These are phyloP conservation scores for Nezara viridula DNA, from an alignment of 2,888 invertebrate species.

Conservation along the genomic window DNA sequence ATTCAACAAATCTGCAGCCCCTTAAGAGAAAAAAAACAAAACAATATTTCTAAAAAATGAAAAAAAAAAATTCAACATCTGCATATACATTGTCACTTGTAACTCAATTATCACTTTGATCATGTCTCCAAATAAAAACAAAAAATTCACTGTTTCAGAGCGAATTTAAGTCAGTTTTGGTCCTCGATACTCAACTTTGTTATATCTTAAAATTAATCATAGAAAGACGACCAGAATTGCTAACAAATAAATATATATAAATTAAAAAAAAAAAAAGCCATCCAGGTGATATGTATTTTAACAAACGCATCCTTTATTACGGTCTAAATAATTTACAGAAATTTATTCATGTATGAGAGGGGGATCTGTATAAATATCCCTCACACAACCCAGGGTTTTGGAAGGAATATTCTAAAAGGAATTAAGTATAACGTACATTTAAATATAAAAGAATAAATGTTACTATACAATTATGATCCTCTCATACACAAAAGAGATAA, in stretches of 20 bases:
- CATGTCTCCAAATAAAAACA: not conserved
- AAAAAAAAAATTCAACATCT: not conserved
- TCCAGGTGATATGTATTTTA: slow-evolving; percentile 50
- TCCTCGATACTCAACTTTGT: not conserved
- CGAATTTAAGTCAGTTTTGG: not conserved
- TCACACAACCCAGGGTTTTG: not conserved
- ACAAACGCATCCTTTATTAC: slow-evolving; percentile 58
- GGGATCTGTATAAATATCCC: slow-evolving; percentile 20
- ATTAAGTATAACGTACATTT: not conserved
- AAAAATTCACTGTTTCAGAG: slow-evolving; percentile 37
- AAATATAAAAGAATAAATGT: slow-evolving; percentile 11
- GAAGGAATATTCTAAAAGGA: slow-evolving; percentile 33
- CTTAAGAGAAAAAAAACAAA: slow-evolving; percentile 22
- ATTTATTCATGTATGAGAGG: slow-evolving; percentile 55
- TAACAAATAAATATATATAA: not conserved
- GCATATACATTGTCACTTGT: not conserved
- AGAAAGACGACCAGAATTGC: not conserved
- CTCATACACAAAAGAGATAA: slow-evolving; percentile 51
- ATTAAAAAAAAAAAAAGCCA: not conserved
- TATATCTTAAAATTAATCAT: slow-evolving; percentile 6
- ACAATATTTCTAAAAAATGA: not conserved
- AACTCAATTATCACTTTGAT: not conserved
- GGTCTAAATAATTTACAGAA: slow-evolving; percentile 57
- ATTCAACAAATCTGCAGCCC: slow-evolving; percentile 13
- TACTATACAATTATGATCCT: slow-evolving; percentile 36